These are phyloP conservation scores for Rhynchotus rufescens DNA, from an alignment of 2,797 vertebrate species.

Conservation along the genomic window DNA sequence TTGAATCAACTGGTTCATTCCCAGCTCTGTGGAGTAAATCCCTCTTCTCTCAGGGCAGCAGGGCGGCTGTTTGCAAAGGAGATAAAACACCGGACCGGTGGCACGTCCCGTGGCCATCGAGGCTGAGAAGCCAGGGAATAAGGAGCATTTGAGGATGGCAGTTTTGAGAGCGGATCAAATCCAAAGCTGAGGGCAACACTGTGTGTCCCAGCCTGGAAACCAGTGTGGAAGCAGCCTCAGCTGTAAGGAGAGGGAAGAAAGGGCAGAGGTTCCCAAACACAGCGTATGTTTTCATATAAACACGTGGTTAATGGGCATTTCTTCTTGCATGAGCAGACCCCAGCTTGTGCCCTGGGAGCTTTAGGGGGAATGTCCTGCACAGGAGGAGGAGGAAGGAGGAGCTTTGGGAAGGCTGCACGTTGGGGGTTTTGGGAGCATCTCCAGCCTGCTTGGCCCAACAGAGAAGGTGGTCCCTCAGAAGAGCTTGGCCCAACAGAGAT, in stretches of 20 bases:
- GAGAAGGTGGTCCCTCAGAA: neutral
- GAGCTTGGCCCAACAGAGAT: neutral
- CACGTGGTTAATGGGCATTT: neutral
- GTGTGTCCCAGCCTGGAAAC: neutral
- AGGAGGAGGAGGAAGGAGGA: rapidly evolving
- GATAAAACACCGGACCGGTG: neutral
- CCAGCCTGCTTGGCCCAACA: neutral
- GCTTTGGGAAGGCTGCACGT: neutral
- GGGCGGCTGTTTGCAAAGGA: neutral
- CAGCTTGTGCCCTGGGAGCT: neutral
- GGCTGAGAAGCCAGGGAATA: neutral
- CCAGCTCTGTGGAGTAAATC: neutral
- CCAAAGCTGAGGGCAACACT: neutral
- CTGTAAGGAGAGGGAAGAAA: neutral
- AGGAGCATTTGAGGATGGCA: neutral
- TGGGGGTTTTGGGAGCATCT: neutral
- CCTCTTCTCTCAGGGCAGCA: neutral
- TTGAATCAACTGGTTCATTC: neutral
- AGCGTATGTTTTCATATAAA: neutral
- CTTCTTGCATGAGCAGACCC: neutral
- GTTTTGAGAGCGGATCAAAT: neutral
- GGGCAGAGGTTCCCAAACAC: rapidly evolving
- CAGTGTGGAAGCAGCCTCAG: neutral
- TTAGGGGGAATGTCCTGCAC: neutral
- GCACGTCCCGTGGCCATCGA: rapidly evolving